Evolutionary conservation across 2,113 vertebrate species (phyloP), one percentile per base, ranked within the genome.

Genomic region (Melanerpes formicivorus): DNA sequence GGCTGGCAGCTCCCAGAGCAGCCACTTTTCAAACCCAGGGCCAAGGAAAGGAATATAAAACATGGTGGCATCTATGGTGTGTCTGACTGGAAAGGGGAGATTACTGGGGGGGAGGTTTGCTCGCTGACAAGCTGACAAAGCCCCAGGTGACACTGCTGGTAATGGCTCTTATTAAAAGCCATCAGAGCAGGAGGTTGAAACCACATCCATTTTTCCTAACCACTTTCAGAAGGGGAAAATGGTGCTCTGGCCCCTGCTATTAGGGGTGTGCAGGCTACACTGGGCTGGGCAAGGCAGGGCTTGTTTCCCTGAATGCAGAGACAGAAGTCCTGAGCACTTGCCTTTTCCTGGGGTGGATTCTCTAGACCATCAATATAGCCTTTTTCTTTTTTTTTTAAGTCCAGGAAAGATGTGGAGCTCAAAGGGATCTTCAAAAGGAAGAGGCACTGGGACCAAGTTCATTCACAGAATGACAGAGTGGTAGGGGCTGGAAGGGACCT

Each of bases 121-220:
- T 79, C 21, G 22, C 63, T 85, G 83, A 48, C 67, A 72, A 87
- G 79, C 52, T 29, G 12, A 62, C 86, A 85, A 88, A 92, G 40
- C 25, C 80, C 64, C 87, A 87, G 81, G 1, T 75, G 81, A n/a
- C 27, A 18, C 58, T 8, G 6, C 62, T 81, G 69, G 52, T 80
- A 90, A 88, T 88, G 74, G 78, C 74, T 93, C 26, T 89, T 63
- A 72, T 81, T 93, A 92, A 81, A 76, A 92, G 81, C 78, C 32
- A 8, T 67, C 77, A 63, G 93, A 90, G 74, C 52, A 84, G 84
- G 58, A 95, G 77, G 46, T 11, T 66, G 90, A 78, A 92, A 71
- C 26, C 74, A 50, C 70, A 87, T 93, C 37, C 56, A 52, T 81
- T 90, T 90, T n/a, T 48, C 62, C 50, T 32, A 60, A 74, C 15